Evolutionary conservation across 2,797 vertebrate species (phyloP).

Genomic region (Loriculus beryllinus): DNA sequence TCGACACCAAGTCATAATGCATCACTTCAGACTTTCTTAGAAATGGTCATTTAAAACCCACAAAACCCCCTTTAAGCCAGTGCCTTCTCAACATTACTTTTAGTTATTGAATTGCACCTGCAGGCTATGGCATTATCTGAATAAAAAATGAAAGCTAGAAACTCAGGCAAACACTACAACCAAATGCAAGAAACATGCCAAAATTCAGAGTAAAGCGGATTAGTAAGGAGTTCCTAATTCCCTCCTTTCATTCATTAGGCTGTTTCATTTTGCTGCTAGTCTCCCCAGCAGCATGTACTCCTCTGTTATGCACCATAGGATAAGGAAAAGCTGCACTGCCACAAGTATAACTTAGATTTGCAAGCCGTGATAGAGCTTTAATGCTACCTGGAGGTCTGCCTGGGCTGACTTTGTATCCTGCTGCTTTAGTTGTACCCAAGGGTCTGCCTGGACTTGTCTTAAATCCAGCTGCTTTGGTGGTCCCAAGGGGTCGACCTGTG

Average conservation of each 20-base stretch:
- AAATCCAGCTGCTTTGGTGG: slow-evolving; percentile 96
- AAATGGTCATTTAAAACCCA: slow-evolving; percentile 38
- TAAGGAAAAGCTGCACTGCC: slow-evolving; percentile 94
- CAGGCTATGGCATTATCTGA: slow-evolving; percentile 44
- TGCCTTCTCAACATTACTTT: neutral
- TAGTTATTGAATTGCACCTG: neutral
- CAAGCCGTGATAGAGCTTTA: slow-evolving; percentile 93
- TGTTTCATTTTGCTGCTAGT: slow-evolving; percentile 86
- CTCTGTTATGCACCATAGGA: slow-evolving; percentile 87
- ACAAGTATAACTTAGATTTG: slow-evolving; percentile 89
- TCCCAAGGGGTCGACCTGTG: slow-evolving; percentile 94
- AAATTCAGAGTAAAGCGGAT: slow-evolving; percentile 50
- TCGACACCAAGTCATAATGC: slow-evolving; percentile 1
- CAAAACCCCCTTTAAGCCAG: neutral
- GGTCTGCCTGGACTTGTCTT: slow-evolving; percentile 98
- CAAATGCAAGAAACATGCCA: slow-evolving; percentile 65
- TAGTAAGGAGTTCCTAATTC: slow-evolving; percentile 47
- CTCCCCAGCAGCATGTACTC: slow-evolving; percentile 83
- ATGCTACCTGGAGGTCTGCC: slow-evolving; percentile 97
- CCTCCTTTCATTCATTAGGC: slow-evolving; percentile 79
- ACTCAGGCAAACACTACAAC: slow-evolving; percentile 54
- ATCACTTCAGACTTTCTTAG: slow-evolving; percentile 26
- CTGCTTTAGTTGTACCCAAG: slow-evolving; percentile 94
- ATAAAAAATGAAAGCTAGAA: slow-evolving; percentile 53
- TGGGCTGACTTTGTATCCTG: slow-evolving; percentile 97